Base-by-base conservation (phyloP, 2,888 invertebrate species). In the Petrolisthes manimaculis region DNA sequence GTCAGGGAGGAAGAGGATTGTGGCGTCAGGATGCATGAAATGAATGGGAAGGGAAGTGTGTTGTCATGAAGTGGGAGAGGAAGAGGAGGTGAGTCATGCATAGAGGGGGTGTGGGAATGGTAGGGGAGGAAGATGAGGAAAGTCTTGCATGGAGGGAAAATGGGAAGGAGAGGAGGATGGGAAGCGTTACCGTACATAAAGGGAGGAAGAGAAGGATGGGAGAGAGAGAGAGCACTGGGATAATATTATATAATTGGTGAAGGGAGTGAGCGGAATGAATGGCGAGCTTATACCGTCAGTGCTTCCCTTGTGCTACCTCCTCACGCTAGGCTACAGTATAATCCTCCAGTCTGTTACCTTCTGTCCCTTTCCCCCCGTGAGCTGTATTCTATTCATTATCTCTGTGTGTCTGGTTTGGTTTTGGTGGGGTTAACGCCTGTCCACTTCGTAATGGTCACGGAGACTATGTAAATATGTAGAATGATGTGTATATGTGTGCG, bases 401-500 rank as follows among this genome's bases (percentile, higher is more conserved):
- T 37, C 37, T 2, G 1, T 37, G 37, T 2, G 37, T 37, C 37
- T 37, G 37, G 37, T 37, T 37, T 37, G 37, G 37, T 37, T 37
- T 37, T 37, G 37, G 37, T 37, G 37, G 37, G 37, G 37, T 37
- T 37, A 37, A 37, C 37, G 37, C 18, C 51, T 77, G 14, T 79
- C 53, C 8, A n/a, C 37, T 79, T 51, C 14, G 53, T 37, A 18
- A 12, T 37, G 37, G 37, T 37, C 37, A 37, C 2, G 37, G 2
- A 0, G 37, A 37, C 37, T 37, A 37, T 37, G 37, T 37, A 37
- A 37, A 1, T 37, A 37, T 37, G 79, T 53, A n/a, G 37, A 54
- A 53, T 12, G 12, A 54, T 79, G 53, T 79, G 56, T 24, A 37
- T 56, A 37, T 56, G 81, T 81, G 81, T 81, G 81, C n/a, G 61